Evolutionary conservation across 1,140 invertebrate species (phyloP).

Genomic region (Drosophila guanche): DNA sequence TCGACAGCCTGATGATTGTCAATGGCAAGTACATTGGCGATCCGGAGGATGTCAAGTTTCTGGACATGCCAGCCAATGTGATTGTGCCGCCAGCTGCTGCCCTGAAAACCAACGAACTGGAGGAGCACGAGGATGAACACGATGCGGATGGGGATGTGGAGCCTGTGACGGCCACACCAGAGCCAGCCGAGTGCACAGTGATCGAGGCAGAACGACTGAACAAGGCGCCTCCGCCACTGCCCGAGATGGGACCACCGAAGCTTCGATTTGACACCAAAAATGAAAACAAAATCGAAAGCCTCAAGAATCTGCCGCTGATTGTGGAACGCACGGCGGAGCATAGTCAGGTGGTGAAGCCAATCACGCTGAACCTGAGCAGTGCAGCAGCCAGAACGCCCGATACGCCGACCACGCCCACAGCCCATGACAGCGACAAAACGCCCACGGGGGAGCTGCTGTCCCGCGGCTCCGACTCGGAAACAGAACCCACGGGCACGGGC

Average conservation of each 20-base stretch:
- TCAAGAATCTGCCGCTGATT: conserved; percentile 79
- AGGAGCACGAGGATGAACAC: conserved; percentile 59
- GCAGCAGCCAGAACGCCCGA: conserved; percentile 64
- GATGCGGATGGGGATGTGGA: conserved; percentile 62
- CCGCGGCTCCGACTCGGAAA: conserved; percentile 84
- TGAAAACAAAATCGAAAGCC: conserved; percentile 82
- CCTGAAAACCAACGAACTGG: conserved; percentile 63
- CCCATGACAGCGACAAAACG: conserved; percentile 78
- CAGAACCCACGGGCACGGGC: conserved; percentile 86
- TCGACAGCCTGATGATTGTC: conserved; percentile 85
- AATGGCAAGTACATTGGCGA: conserved; percentile 83
- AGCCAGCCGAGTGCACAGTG: conserved; percentile 72
- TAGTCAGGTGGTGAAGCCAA: conserved; percentile 71
- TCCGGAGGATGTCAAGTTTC: conserved; percentile 79
- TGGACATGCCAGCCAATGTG: conserved; percentile 74
- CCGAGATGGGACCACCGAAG: conserved; percentile 70
- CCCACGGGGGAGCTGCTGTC: conserved; percentile 70
- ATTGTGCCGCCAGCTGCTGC: conserved; percentile 56
- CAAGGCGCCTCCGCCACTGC: conserved; percentile 46
- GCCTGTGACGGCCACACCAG: conserved; percentile 73
- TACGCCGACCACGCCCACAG: conserved; percentile 71
- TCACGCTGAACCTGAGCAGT: conserved; percentile 61
- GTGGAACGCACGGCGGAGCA: conserved; percentile 60
- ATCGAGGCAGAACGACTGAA: conserved; percentile 50
- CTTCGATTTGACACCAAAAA: conserved; percentile 81